Evolutionary conservation across 2,888 invertebrate genomes (phyloP), one percentile per base, ranked within the genome.

Genomic region (Arrhopalites spinosus): DNA sequence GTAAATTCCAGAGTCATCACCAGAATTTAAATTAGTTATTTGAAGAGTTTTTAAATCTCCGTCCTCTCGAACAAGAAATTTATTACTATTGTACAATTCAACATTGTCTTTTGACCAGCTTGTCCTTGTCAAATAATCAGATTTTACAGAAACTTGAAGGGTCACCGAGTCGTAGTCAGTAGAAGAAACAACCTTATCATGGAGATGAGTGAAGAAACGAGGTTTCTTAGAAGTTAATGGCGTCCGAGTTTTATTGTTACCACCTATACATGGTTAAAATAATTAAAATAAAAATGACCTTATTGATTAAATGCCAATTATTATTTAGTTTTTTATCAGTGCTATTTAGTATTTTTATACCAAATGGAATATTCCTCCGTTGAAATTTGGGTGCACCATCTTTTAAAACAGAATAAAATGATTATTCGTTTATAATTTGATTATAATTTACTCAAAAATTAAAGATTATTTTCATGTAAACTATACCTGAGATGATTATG

Each of bases 1-100:
- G 59, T 76, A 76, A 73, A 76, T 73, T 15, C 76, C 76, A 68
- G 67, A 72, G 67, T 76, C 76, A 50, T 45, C 47, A n/a, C n/a
- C n/a, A 64, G 64, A 50, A 20, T 47, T 59, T 53, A 75, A 64
- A 64, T 70, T 63, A 15, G 25, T 36, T 45, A 70, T 75, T 50
- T 75, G 47, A 23, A 75, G 70, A 70, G 70, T 75, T 59, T 70
- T 75, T 30, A 75, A 23, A 63, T 75, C 75, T 20, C 70, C 75
- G 15, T 75, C 75, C 36, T 75, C 70, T 25, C 75, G 36, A 59
- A 75, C 70, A n/a, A 75, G 47, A 47, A 59, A 75, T 47, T 75
- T 75, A 50, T 53, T 75, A 64, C 70, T 36, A 45, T 75, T 75
- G 47, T 25, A 63, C 29, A 75, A 29, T 50, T 69, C 63, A 27